These are phyloP conservation scores for Threskiornis aethiopicus DNA, from an alignment of 2,797 vertebrate genomes.

Conservation along the genomic window DNA sequence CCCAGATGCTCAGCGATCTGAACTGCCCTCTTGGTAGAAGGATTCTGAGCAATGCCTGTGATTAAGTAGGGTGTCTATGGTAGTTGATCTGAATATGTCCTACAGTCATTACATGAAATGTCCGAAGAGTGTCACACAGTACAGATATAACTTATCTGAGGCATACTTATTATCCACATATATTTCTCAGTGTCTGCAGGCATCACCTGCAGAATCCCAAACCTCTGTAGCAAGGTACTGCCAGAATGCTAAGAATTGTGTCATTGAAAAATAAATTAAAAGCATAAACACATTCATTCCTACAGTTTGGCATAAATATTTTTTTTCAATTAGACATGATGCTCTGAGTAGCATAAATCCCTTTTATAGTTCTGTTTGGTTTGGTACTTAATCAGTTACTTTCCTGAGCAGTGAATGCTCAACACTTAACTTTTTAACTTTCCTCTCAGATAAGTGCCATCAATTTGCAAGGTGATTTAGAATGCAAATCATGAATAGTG, in stretches of 20 bases:
- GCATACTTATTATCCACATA: not conserved
- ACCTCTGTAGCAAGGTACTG: not conserved
- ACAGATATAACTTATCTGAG: not conserved
- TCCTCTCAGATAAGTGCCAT: constrained; percentile 52
- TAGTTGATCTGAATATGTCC: not conserved
- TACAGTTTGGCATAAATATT: not conserved
- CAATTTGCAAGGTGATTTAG: constrained; percentile 64
- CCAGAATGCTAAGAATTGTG: not conserved
- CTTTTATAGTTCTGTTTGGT: constrained; percentile 45
- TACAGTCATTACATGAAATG: not conserved
- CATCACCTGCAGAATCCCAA: not conserved
- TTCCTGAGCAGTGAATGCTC: constrained; percentile 20
- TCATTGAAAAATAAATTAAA: constrained; percentile 36
- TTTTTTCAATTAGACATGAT: constrained; percentile 45
- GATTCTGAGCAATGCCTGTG: not conserved
- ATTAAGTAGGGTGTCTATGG: not conserved
- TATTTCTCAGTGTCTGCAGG: not conserved
- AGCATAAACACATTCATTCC: not conserved
- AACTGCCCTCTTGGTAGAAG: not conserved
- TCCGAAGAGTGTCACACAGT: not conserved
- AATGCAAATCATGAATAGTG: constrained; percentile 57
- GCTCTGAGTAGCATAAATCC: constrained; percentile 55
- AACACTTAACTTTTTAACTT: constrained; percentile 63
- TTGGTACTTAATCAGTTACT: constrained; percentile 54
- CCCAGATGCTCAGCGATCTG: not conserved